Base-by-base conservation (phyloP, 2,113 vertebrate genomes). In the Trinectes maculatus region DNA sequence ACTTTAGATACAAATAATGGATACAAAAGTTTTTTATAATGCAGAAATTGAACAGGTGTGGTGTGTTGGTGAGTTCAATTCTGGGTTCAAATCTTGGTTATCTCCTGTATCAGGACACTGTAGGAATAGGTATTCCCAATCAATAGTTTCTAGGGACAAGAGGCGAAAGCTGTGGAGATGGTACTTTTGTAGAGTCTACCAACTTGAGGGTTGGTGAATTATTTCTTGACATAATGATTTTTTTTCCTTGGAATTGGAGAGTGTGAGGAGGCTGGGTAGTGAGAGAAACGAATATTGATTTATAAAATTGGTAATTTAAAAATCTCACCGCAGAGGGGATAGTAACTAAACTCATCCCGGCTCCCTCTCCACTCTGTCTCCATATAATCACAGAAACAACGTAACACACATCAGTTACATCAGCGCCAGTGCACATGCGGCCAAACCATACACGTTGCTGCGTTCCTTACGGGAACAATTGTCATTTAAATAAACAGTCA, bases 401-500 rank as follows among this genome's bases (percentile, higher is more conserved):
- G 2, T 37, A 36, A 59, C 51, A 33, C 43, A 44, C 42, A 29
- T 36, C 36, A 15, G 55, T 73, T 62, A 52, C 58, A 53, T 79
- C 75, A 47, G 55, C 33, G 0, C 21, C 25, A 67, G 36, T 46
- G 11, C n/a, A 36, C 49, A 64, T 63, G 18, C 42, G 56, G 55
- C 74, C 67, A 76, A 64, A 74, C 42, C 48, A 52, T 40, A 63
- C 74, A 73, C 55, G 10, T 53, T 5, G 39, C 57, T 71, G 63
- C 47, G 49, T 68, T 57, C 54, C 65, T 74, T 71, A 36, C 15
- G 71, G 80, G 44, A 55, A 55, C 59, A 72, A 49, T 60, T 75
- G 56, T 71, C 60, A 81, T 79, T 83, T 79, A 77, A 79, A 83
- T 78, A 67, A 76, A 70, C 62, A 39, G 42, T 59, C 28, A 34